phyloP scores from a whole-genome alignment of 2,113 vertebrate species.

The Gobius niger region DNA sequence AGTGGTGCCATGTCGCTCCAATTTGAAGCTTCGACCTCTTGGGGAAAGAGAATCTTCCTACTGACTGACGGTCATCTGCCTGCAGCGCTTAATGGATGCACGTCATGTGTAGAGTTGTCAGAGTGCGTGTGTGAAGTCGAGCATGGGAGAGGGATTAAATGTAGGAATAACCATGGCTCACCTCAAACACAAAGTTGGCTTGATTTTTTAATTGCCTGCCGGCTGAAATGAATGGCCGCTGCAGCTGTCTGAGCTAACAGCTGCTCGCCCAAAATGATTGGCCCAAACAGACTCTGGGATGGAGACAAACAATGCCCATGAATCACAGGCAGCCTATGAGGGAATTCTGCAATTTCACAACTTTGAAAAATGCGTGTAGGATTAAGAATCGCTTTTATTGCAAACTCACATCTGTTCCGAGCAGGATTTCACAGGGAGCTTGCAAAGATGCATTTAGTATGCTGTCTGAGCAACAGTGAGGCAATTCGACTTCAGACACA shows the following conservation, averaged over 20 bases:
- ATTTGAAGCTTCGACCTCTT: constrained; percentile 63
- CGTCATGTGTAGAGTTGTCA: constrained; percentile 15
- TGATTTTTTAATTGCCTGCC: constrained; percentile 74
- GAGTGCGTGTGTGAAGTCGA: constrained; percentile 33
- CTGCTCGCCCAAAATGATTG: constrained; percentile 71
- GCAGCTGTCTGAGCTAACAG: constrained; percentile 79
- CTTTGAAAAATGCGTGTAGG: constrained; percentile 63
- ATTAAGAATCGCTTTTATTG: constrained; percentile 66
- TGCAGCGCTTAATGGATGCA: constrained; percentile 31
- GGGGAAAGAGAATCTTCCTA: constrained; percentile 43
- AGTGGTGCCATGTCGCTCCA: constrained; percentile 58
- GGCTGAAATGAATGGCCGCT: constrained; percentile 59
- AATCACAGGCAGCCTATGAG: constrained; percentile 59
- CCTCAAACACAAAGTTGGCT: constrained; percentile 77
- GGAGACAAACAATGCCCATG: constrained; percentile 50
- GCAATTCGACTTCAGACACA: constrained; percentile 42
- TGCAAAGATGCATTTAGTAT: constrained; percentile 51
- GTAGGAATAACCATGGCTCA: constrained; percentile 78
- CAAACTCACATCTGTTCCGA: constrained; percentile 60
- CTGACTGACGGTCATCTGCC: constrained; percentile 22
- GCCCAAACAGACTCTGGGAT: constrained; percentile 42
- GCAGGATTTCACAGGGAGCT: constrained; percentile 58
- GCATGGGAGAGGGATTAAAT: constrained; percentile 70
- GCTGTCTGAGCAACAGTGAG: constrained; percentile 45
- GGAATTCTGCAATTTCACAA: constrained; percentile 66